Conservation (phyloP, 2,797 vertebrate species). For the Steatocranus sp. region DNA sequence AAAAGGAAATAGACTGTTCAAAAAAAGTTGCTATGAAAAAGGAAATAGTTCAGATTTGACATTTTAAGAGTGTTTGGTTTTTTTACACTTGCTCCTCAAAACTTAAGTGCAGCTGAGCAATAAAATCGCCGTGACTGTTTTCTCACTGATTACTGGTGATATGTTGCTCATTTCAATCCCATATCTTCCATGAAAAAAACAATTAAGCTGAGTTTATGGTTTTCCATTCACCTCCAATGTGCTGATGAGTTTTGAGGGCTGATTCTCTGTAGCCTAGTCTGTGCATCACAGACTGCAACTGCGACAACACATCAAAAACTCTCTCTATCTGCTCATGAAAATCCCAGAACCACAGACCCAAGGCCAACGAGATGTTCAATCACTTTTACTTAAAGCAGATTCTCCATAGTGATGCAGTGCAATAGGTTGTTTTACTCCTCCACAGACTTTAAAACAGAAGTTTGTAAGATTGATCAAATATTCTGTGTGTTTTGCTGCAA, state of each 20-base stretch:
- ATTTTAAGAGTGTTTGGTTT: not conserved
- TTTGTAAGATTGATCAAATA: conserved; percentile 1
- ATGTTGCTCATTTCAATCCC: not conserved
- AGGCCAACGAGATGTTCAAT: conserved; percentile 24
- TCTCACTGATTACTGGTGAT: not conserved
- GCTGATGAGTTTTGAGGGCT: conserved; percentile 7
- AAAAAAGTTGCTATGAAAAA: not conserved
- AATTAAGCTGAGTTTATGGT: not conserved
- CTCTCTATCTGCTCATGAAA: conserved; percentile 20
- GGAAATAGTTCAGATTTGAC: not conserved
- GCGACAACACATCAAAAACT: conserved; percentile 41
- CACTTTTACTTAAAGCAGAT: not conserved
- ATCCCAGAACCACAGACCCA: conserved; percentile 15
- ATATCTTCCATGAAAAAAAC: not conserved
- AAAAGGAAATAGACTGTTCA: not conserved
- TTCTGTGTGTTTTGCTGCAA: not conserved
- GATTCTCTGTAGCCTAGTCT: conserved; percentile 19
- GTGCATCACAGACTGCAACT: conserved; percentile 26
- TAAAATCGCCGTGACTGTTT: not conserved
- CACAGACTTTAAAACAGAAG: not conserved
- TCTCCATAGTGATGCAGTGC: not conserved
- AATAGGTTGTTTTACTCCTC: not conserved
- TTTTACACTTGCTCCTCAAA: not conserved
- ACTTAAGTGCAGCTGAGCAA: not conserved
- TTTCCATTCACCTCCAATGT: not conserved